These are phyloP conservation scores for Rhea americana DNA, from an alignment of 2,113 vertebrate species.

Conservation along the genomic window DNA sequence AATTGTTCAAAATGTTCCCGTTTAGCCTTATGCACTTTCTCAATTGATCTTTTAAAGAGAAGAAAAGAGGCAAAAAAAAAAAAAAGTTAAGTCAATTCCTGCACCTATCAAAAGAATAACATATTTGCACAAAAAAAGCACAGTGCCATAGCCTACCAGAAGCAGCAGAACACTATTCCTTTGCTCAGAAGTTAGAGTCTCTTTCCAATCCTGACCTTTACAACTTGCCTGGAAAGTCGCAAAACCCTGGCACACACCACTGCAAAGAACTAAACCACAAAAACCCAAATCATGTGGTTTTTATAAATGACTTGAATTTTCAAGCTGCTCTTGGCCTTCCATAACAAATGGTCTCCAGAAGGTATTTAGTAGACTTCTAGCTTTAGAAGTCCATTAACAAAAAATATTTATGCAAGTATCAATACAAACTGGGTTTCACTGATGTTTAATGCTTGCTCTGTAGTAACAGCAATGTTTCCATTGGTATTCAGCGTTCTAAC, in stretches of 20 bases:
- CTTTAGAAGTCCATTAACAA: not conserved
- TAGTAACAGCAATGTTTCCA: not conserved
- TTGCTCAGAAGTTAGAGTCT: not conserved
- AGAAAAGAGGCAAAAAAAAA: not conserved
- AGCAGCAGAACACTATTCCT: not conserved
- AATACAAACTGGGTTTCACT: not conserved
- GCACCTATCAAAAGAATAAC: rapidly evolving
- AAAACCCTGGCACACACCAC: not conserved
- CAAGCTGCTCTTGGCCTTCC: not conserved
- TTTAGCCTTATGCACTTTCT: not conserved
- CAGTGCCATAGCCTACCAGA: not conserved
- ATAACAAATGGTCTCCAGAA: not conserved
- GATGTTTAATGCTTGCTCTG: not conserved
- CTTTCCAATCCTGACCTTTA: not conserved
- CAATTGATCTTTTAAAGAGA: not conserved
- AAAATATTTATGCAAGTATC: not conserved
- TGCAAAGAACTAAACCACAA: not conserved
- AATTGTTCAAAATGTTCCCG: not conserved
- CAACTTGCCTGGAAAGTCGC: not conserved
- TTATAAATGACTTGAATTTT: not conserved
- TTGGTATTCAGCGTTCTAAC: not conserved
- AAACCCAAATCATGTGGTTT: not conserved
- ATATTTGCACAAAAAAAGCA: not conserved
- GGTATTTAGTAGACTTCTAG: not conserved
- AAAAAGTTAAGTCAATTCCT: not conserved